phyloP scores from a whole-genome alignment of 2,888 invertebrate species.

The Acrobasis consociella region DNA sequence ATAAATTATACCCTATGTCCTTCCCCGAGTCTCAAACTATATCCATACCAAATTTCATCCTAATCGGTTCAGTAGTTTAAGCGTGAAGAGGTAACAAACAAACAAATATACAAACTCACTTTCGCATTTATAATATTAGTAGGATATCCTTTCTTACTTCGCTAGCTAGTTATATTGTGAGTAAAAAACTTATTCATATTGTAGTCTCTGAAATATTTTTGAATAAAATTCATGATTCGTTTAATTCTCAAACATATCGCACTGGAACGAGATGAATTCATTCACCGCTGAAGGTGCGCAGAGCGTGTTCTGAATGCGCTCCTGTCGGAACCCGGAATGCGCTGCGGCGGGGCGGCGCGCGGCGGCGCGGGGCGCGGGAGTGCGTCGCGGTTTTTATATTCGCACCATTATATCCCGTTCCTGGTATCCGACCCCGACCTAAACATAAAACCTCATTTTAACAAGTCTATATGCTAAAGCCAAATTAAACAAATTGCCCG shows the following conservation, averaged over 20 bases:
- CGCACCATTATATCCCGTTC: constrained; percentile 1
- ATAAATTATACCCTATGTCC: too few species aligned
- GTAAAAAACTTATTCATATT: neutral
- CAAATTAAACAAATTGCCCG: too few species aligned
- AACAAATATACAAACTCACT: too few species aligned
- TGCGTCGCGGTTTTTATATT: constrained; percentile 7
- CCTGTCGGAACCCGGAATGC: neutral
- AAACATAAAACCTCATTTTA: neutral
- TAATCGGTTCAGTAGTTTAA: too few species aligned
- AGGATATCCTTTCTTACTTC: too few species aligned
- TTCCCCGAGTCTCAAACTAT: too few species aligned
- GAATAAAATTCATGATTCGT: neutral
- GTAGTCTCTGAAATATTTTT: neutral
- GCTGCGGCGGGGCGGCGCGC: neutral
- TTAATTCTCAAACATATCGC: constrained; percentile 8
- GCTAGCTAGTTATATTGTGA: neutral
- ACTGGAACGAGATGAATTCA: neutral
- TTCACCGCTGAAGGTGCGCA: constrained; percentile 8
- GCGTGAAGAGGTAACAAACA: too few species aligned
- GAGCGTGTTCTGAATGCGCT: constrained; percentile 13
- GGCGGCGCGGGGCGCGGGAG: neutral
- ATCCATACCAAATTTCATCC: too few species aligned
- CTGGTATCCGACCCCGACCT: neutral
- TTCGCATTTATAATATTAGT: too few species aligned
- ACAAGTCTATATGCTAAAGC: too few species aligned